Base-by-base conservation (phyloP, 2,797 vertebrate species). In the Merluccius polli region DNA sequence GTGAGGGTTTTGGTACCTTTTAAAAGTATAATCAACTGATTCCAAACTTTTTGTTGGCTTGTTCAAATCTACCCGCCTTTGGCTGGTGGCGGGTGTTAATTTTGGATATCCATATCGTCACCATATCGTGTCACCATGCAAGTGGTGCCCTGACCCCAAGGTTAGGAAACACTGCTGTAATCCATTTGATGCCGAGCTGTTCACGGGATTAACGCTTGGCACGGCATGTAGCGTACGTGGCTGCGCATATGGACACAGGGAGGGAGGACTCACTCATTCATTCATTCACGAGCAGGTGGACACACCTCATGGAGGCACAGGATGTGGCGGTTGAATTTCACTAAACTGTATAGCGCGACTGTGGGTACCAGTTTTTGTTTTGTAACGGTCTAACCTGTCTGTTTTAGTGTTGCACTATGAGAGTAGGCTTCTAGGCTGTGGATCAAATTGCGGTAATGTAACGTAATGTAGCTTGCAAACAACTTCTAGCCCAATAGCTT, bases 251-350 rank as follows among this genome's bases (percentile, higher is more conserved):
- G 79, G 81, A 83, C 78, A 48, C 77, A 33, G 81, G 82, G 82
- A 81, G 82, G 82, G 78, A 89, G 82, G 78, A 85, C 68, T 84
- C 76, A 63, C 77, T 84, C 4, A 72, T 3, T 72, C 71, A 2
- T 12, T 38, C 70, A 65, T 15, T 35, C 33, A n/a, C n/a, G 9
- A 27, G 75, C 74, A 18, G 48, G 41, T 16, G 77, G 72, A 73
- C 52, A 79, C 44, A 21, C 69, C 59, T 69, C 80, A 63, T 82
- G 79, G 78, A 18, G 32, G 27, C 74, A 75, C 71, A 79, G 70
- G 30, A 93, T 93, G 92, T 90, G 91, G 84, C 87, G 83, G 24
- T 84, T 87, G 38, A 82, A 76, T 84, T 83, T 92, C 24, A 10
- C 82, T 70, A 92, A 90, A 81, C 85, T 92, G 15, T 90, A 84